phyloP scores from a whole-genome alignment of 2,797 vertebrate genomes.

The Macropus fuliginosus region DNA sequence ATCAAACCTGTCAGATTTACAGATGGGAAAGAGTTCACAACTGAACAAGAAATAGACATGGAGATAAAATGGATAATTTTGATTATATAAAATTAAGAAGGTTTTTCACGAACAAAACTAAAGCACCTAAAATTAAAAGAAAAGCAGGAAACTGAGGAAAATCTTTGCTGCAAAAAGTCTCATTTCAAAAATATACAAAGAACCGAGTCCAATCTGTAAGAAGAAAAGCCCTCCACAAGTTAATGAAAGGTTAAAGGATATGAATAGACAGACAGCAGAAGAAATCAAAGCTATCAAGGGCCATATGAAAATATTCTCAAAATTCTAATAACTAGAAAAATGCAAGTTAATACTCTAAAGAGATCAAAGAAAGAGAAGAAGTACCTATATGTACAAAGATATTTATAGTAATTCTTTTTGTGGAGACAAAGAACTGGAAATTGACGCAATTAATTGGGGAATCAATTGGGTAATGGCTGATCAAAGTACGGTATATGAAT shows the following conservation, averaged over 20 bases:
- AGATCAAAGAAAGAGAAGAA: not conserved
- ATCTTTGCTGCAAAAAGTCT: not conserved
- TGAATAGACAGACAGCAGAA: not conserved
- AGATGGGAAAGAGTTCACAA: not conserved
- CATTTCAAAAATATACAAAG: not conserved
- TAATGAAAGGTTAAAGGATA: not conserved
- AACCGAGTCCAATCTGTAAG: not conserved
- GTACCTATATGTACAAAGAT: not conserved
- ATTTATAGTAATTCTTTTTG: not conserved
- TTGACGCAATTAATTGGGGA: not conserved
- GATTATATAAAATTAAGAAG: not conserved
- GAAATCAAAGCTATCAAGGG: not conserved
- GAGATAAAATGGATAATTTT: not conserved
- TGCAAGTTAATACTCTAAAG: not conserved
- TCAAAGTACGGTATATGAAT: not conserved
- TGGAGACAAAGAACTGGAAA: not conserved
- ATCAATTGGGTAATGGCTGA: not conserved
- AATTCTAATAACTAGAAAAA: not conserved
- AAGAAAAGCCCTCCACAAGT: not conserved
- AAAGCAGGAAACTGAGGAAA: not conserved
- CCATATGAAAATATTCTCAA: not conserved
- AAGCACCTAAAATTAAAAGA: not conserved
- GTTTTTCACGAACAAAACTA: not conserved
- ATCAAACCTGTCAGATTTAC: not conserved
- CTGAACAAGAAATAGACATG: not conserved